Conservation (phyloP, 2,888 invertebrate genomes). For the Reticulitermes lucifugus region DNA sequence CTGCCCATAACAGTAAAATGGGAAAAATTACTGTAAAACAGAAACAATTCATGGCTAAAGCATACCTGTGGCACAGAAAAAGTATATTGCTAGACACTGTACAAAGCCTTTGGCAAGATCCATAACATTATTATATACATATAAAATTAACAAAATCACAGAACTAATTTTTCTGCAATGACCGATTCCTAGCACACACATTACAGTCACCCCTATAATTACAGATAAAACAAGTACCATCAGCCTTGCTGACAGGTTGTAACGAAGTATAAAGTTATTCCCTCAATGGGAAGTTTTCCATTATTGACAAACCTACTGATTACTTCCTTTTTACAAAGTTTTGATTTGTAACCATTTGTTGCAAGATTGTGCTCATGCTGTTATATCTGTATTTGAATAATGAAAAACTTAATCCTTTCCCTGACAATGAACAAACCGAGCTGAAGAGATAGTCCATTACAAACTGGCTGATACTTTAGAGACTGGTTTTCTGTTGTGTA, state of each 20-base stretch:
- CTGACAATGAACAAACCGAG: too few species aligned
- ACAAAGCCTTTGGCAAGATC: conserved; percentile 1
- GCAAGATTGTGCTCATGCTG: not conserved
- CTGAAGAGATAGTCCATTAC: too few species aligned
- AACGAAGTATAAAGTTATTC: not conserved
- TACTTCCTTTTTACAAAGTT: not conserved
- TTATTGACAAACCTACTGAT: not conserved
- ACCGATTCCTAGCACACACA: conserved; percentile 15
- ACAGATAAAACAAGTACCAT: not conserved
- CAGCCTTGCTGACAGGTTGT: not conserved
- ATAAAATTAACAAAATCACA: conserved; percentile 15
- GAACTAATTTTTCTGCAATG: not conserved
- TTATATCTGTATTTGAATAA: not conserved
- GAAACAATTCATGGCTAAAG: not conserved
- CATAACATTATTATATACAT: not conserved
- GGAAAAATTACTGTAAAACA: too few species aligned
- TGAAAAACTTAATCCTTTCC: too few species aligned
- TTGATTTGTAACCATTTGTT: not conserved
- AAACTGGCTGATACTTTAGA: too few species aligned
- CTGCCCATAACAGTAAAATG: too few species aligned
- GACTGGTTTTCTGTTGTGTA: too few species aligned
- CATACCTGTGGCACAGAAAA: not conserved
- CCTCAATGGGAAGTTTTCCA: not conserved
- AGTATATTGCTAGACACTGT: not conserved
- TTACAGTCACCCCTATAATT: conserved; percentile 20